Evolutionary conservation across 2,888 invertebrate genomes (phyloP).

Genomic region (Pterobdella sp.): DNA sequence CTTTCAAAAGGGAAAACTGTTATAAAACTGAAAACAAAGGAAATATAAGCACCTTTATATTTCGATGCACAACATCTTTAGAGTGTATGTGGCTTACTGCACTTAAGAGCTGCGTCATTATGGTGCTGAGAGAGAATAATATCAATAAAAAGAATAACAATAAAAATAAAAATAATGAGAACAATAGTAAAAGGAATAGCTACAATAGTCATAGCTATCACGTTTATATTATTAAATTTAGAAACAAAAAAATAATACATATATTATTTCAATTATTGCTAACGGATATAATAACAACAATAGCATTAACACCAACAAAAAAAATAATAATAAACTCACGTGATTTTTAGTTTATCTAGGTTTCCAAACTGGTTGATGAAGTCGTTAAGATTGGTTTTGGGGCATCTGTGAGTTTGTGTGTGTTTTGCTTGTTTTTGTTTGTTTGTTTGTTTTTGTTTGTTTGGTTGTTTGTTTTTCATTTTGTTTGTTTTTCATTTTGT

Average conservation of each 20-base stretch:
- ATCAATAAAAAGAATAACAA: background rate
- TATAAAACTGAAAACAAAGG: too few species aligned
- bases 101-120: conserved; percentile 22
- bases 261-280: background rate
- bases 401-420: too few species aligned
- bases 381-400: too few species aligned
- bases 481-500: too few species aligned
- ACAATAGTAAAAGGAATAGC: background rate
- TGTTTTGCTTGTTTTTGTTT: too few species aligned
- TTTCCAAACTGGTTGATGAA: too few species aligned
- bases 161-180: background rate
- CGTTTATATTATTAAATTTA: background rate
- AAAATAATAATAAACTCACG: background rate
- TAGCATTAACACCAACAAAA: background rate
- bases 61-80: conserved; percentile 22
- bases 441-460: too few species aligned
- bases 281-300: background rate
- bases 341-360: too few species aligned
- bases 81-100: conserved; percentile 21
- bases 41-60: conserved; percentile 6
- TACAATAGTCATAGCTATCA: background rate
- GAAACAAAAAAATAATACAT: background rate
- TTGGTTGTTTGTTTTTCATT: too few species aligned
- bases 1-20: too few species aligned
- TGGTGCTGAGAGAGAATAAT: conserved; percentile 6